phyloP scores from a whole-genome alignment of 2,113 vertebrate species.

The Nematolebias whitei region DNA sequence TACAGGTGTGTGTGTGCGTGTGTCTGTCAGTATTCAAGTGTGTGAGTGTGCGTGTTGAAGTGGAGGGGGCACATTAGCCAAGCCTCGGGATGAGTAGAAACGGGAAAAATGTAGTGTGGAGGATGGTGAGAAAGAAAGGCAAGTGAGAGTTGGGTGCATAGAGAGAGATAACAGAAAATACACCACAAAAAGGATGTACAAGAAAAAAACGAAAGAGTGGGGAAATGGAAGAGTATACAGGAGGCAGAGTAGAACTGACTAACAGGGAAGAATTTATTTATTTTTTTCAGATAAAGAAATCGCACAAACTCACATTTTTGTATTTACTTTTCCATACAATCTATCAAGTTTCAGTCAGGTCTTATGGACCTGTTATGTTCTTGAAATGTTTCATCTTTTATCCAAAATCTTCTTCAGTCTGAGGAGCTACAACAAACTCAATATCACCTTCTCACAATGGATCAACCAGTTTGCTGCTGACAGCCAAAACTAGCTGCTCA shows the following conservation, averaged over 20 bases:
- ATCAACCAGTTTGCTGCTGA: no score
- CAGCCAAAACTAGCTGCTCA: no score
- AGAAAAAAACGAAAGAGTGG: slow-evolving; percentile 9
- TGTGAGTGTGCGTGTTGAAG: slow-evolving; percentile 9
- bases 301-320: not conserved
- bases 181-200: slow-evolving; percentile 1
- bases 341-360: no score
- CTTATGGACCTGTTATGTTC: no score
- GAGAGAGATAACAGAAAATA: slow-evolving; percentile 3
- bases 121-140: not conserved
- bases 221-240: not conserved
- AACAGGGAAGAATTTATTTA: not conserved
- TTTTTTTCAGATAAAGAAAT: not conserved
- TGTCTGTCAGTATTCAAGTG: slow-evolving; percentile 3
- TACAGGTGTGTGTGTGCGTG: slow-evolving; percentile 12
- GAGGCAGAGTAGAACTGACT: not conserved
- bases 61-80: slow-evolving; percentile 46
- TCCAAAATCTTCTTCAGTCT: no score
- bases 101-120: slow-evolving; percentile 44
- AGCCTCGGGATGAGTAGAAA: slow-evolving; percentile 49
- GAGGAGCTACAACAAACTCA: no score
- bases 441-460: no score
- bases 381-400: no score
- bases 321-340: not conserved
- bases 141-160: slow-evolving; percentile 14